These are phyloP conservation scores for Epinotia brunnichana DNA, from an alignment of 2,888 invertebrate genomes.

Conservation along the genomic window DNA sequence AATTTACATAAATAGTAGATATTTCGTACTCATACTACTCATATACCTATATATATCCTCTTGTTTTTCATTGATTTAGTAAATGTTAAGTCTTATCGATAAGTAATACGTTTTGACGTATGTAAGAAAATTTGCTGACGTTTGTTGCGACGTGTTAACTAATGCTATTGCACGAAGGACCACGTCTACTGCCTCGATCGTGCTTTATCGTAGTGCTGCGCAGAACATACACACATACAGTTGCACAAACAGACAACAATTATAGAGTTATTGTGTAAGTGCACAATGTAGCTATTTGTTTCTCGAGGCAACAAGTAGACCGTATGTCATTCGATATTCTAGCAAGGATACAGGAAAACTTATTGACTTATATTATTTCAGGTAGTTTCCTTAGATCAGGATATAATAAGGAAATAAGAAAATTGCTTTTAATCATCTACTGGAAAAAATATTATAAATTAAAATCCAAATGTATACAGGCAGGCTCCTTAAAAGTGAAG, in stretches of 20 bases:
- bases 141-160: background rate
- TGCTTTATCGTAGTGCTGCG: conserved; percentile 23
- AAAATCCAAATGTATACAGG: too few relatives aligned
- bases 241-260: conserved; percentile 30
- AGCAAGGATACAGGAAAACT: conserved; percentile 27
- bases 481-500: too few relatives aligned
- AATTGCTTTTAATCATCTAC: too few relatives aligned
- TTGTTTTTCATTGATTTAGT: background rate
- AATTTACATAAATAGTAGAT: too few relatives aligned
- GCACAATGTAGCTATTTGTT: conserved; percentile 7
- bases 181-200: conserved; percentile 9
- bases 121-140: conserved; percentile 20
- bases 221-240: background rate
- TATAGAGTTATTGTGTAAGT: conserved; percentile 10
- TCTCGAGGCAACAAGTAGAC: conserved; percentile 10
- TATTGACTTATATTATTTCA: conserved; percentile 2
- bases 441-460: too few relatives aligned
- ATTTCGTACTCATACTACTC: too few relatives aligned
- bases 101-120: conserved; percentile 1
- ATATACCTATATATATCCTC: too few relatives aligned
- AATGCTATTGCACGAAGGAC: background rate
- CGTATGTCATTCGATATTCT: conserved; percentile 13
- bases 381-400: conserved; percentile 5
- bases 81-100: background rate
- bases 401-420: conserved; percentile 9